Base-by-base conservation (phyloP, 2,888 invertebrate genomes). In the Tipula confusa region DNA sequence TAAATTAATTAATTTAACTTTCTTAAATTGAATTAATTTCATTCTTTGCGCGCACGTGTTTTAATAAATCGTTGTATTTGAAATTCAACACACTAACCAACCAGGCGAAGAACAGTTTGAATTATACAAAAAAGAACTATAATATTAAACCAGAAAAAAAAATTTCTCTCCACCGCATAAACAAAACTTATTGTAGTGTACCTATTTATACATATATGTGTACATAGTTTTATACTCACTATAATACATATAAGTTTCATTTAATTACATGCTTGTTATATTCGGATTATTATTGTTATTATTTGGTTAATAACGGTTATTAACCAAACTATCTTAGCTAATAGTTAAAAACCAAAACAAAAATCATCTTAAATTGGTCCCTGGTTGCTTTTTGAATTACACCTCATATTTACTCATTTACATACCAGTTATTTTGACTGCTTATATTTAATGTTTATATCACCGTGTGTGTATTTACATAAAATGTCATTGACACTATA, bases 21-120 rank as follows among this genome's bases (percentile, higher is more conserved):
- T 64, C 64, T 64, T 64, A 64, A 64, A 64, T 64, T 64, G 64
- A 64, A 5, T 64, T 64, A 24, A 64, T 24, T 64, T 64, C 64
- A 64, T 64, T 64, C 64, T 64, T 64, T 24, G 64, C 24, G 64
- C 24, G 24, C 64, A 64, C 64, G 64, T 64, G 64, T 64, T 64
- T 64, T 24, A 24, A 64, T 64, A 64, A 64, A 24, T 64, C 24
- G 24, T 7, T 64, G 24, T 11, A 64, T 64, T 64, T 64, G 9
- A 64, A 64, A 64, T 64, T 64, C 64, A 64, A 64, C 64, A 64
- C 64, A 64, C 64, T 64, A 64, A 64, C 24, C 64, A 64, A 64
- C 64, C 24, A 64, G 64, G 24, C 64, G 64, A 64, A 64, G 64
- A 64, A 64, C 9, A 24, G 64, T 64, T 64, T 64, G 18, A 64